Evolutionary conservation across 2,797 vertebrate species (phyloP), one percentile per base, ranked within the genome.

Genomic region (Hippoglossus hippoglossus): DNA sequence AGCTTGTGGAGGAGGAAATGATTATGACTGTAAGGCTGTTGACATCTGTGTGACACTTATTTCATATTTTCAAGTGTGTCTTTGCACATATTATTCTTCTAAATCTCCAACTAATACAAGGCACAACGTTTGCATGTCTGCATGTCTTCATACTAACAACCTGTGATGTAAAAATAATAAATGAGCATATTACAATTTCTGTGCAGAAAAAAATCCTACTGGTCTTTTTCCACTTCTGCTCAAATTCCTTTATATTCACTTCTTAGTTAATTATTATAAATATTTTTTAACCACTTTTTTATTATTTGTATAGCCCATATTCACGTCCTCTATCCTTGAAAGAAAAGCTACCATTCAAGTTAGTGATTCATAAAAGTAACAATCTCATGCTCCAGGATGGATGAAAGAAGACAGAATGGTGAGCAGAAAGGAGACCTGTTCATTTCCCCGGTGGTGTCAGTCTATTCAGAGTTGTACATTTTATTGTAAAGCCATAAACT

Each of bases 401-500:
- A 60, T 44, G 41, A 2, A 44, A 26, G n/a, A 21, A 39, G 66
- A 62, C 50, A 44, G 54, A 49, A 57, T 24, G 4, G 5, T 49
- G 22, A 21, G 21, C 4, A 41, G 31, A 58, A n/a, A 26, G 16
- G 46, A 56, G 36, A 50, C 31, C 26, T n/a, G 51, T 31, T 56
- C 6, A 25, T 57, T 44, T 34, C 22, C 56, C 28, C 49, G 10
- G 34, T 25, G 54, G 67, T 55, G 64, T 69, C 58, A 61, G 26
- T 77, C 60, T 59, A 51, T 75, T 53, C 26, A 56, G 1, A 68
- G 24, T 51, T 74, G 51, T 53, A 64, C 22, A 65, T 54, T 56
- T 51, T 51, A 41, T 51, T 75, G 56, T 70, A 54, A 73, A 70
- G 61, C 70, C 67, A 50, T 10, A 24, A 57, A 51, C 73, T 26